Percentiles rank a stretch among this genome's conserved stretches.
Evolutionary conservation across 2,113 vertebrate genomes (phyloP).

Genomic region (Melozone crissalis): DNA sequence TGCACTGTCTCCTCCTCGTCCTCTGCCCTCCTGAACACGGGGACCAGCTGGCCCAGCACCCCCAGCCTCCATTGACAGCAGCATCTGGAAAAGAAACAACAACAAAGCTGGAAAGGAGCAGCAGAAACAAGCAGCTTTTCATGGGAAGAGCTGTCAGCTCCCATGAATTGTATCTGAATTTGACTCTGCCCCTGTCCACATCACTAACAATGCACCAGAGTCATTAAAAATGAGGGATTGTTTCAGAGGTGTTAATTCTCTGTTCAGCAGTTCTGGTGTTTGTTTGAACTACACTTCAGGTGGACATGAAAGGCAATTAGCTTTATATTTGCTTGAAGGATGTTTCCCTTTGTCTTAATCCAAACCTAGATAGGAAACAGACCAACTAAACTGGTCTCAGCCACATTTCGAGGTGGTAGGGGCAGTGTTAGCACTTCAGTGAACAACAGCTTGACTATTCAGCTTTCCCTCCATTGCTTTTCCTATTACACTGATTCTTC

Average conservation of each 20-base stretch:
- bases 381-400: not conserved
- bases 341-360: not conserved
- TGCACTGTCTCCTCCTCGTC: slow-evolving; percentile 82
- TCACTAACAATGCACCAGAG: not conserved
- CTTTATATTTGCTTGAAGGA: not conserved
- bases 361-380: not conserved
- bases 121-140: not conserved
- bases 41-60: slow-evolving; percentile 90
- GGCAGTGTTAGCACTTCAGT: not conserved
- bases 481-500: slow-evolving; percentile 36
- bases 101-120: not conserved
- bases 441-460: slow-evolving; percentile 34
- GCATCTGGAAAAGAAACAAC: slow-evolving; percentile 67
- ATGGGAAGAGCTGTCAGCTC: not conserved
- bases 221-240: not conserved
- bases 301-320: not conserved
- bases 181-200: not conserved
- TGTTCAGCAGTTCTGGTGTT: not conserved
- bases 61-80: slow-evolving; percentile 84
- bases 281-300: not conserved
- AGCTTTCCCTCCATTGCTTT: not conserved
- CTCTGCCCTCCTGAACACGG: slow-evolving; percentile 70
- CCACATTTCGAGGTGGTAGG: not conserved
- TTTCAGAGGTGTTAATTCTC: not conserved
- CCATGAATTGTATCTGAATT: not conserved